Conservation (phyloP, 2,888 invertebrate genomes). For the Cactoblastis cactorum region DNA sequence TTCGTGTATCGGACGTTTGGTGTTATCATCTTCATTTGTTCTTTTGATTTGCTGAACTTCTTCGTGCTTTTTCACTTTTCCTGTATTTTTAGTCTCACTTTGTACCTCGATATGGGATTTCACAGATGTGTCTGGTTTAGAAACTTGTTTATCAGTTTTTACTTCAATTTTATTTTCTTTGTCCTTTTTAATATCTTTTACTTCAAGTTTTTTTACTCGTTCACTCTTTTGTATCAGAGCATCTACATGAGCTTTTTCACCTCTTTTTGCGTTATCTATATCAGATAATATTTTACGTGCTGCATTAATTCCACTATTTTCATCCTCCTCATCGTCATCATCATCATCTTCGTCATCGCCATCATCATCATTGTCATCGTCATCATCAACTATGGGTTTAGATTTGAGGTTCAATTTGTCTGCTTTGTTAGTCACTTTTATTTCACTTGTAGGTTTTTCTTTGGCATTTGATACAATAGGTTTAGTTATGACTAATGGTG, state of each 20-base stretch:
- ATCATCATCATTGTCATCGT: conserved; percentile 24
- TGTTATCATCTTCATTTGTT: conserved; percentile 19
- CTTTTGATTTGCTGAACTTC: neutral
- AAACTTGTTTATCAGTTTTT: conserved; percentile 19
- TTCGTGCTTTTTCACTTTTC: conserved; percentile 14
- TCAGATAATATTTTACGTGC: conserved; percentile 24
- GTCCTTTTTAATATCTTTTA: conserved; percentile 23
- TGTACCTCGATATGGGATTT: conserved; percentile 8
- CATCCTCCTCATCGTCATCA: conserved; percentile 26
- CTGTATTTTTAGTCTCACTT: conserved; percentile 21
- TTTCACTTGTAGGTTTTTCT: conserved; percentile 13
- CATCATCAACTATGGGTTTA: conserved; percentile 9
- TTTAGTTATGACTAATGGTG: too few species aligned
- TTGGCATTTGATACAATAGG: conserved; percentile 12
- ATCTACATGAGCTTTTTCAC: neutral
- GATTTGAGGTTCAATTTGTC: conserved; percentile 4
- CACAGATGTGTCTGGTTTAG: conserved; percentile 14
- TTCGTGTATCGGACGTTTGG: conserved; percentile 14
- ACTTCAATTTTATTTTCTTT: conserved; percentile 24
- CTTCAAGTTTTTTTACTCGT: conserved; percentile 23
- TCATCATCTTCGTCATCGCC: conserved; percentile 31
- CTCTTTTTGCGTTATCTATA: conserved; percentile 17
- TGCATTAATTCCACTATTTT: conserved; percentile 25
- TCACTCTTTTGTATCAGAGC: conserved; percentile 15
- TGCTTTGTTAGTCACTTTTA: neutral